Evolutionary conservation across 1,140 invertebrate species (phyloP).

Genomic region (Leptinotarsa defecta): DNA sequence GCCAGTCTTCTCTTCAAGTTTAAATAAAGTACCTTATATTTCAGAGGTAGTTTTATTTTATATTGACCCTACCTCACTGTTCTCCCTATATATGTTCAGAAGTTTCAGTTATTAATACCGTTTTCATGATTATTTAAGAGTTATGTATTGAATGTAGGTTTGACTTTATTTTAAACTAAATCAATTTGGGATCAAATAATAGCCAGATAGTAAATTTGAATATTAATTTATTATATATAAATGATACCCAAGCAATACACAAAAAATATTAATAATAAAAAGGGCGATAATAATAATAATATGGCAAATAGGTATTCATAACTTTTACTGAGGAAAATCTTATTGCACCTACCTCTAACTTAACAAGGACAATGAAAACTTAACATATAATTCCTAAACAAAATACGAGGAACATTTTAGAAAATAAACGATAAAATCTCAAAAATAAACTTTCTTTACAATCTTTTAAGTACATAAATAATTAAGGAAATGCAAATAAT

Average conservation of each 20-base stretch:
- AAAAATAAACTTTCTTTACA: slow-evolving; percentile 42
- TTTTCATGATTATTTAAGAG: too few species aligned
- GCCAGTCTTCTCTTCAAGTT: too few species aligned
- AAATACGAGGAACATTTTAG: slow-evolving; percentile 51
- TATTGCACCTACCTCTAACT: slow-evolving; percentile 57
- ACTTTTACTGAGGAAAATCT: slow-evolving; percentile 47
- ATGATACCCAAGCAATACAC: slow-evolving; percentile 55
- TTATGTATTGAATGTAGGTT: too few species aligned
- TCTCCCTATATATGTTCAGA: too few species aligned
- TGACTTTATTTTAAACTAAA: too few species aligned
- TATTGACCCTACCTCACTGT: too few species aligned
- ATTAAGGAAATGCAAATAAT: slow-evolving; percentile 47
- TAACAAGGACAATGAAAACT: slow-evolving; percentile 49
- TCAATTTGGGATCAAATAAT: too few species aligned
- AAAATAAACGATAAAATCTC: slow-evolving; percentile 42
- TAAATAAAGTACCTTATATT: too few species aligned
- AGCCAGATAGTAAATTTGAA: slow-evolving; percentile 28
- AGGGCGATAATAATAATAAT: slow-evolving; percentile 51
- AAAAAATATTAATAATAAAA: slow-evolving; percentile 48
- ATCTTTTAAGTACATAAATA: slow-evolving; percentile 40
- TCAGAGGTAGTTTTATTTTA: too few species aligned
- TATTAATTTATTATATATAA: slow-evolving; percentile 55
- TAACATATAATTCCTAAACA: slow-evolving; percentile 46
- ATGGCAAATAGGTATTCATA: slow-evolving; percentile 55
- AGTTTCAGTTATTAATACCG: too few species aligned